Conservation (phyloP, 2,797 vertebrate species). For the Iguana delicatissima region DNA sequence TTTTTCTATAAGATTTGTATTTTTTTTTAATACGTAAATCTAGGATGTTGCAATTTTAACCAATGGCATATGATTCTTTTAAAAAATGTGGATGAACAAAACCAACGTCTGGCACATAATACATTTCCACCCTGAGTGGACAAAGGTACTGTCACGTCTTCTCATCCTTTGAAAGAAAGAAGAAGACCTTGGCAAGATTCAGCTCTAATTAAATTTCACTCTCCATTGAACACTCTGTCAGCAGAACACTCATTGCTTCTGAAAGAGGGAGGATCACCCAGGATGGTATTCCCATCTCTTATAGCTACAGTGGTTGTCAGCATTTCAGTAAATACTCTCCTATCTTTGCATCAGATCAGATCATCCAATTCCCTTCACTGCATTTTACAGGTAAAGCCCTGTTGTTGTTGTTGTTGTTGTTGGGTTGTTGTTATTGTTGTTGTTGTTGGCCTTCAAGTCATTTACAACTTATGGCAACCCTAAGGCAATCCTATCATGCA, state of each 20-base stretch:
- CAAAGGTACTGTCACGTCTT: constrained; percentile 63
- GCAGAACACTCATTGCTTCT: constrained; percentile 48
- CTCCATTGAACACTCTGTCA: constrained; percentile 56
- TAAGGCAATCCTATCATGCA: too few species aligned
- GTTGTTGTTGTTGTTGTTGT: too few species aligned
- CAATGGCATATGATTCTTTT: constrained; percentile 47
- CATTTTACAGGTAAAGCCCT: constrained; percentile 18
- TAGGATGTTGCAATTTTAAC: constrained; percentile 28
- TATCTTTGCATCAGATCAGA: constrained; percentile 49
- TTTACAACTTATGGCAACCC: too few species aligned
- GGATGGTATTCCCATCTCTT: constrained; percentile 25
- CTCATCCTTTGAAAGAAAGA: constrained; percentile 59
- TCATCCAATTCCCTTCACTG: constrained; percentile 38
- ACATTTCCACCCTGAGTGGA: constrained; percentile 64
- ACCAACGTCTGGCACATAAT: constrained; percentile 49
- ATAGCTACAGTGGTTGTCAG: constrained; percentile 17
- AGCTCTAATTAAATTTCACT: constrained; percentile 75
- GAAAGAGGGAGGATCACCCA: constrained; percentile 45
- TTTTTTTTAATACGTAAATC: constrained; percentile 39
- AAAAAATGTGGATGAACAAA: constrained; percentile 41
- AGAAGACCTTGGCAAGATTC: constrained; percentile 67
- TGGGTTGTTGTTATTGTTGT: too few species aligned
- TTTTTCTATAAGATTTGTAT: constrained; percentile 33
- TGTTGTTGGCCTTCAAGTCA: too few species aligned
- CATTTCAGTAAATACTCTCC: constrained; percentile 46